These are phyloP conservation scores for Amblyornis subalaris DNA, from an alignment of 2,113 vertebrate genomes.

Conservation along the genomic window DNA sequence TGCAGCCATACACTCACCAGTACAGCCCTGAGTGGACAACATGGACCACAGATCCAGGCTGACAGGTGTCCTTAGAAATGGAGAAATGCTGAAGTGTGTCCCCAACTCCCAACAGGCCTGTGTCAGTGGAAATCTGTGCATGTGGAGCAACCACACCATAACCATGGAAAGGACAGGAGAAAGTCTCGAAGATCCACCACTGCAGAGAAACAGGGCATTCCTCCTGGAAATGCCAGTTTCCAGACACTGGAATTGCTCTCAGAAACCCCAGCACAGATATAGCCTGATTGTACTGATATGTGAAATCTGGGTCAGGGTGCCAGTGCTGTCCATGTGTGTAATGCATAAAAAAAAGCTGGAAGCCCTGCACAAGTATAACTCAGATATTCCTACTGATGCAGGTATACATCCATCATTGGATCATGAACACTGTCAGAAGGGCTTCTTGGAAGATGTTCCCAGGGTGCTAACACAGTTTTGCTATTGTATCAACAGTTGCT, in stretches of 20 bases:
- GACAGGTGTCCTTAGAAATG: not conserved
- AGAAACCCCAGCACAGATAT: not conserved
- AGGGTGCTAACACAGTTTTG: not conserved
- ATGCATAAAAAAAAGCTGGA: not conserved
- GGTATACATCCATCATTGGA: not conserved
- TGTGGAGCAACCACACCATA: not conserved
- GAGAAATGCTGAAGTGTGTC: not conserved
- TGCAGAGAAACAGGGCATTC: not conserved
- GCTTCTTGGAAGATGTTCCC: not conserved
- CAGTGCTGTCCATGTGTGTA: fast-evolving
- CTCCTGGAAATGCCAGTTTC: not conserved
- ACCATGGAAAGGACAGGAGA: not conserved
- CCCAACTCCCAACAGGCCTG: fast-evolving
- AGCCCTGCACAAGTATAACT: fast-evolving
- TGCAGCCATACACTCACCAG: not conserved
- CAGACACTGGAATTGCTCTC: not conserved
- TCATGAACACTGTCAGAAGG: not conserved
- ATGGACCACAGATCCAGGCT: not conserved
- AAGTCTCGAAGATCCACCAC: not conserved
- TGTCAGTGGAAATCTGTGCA: not conserved
- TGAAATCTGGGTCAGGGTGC: not conserved
- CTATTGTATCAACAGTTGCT: not conserved
- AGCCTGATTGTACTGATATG: not conserved
- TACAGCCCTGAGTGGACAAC: not conserved
- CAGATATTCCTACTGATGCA: not conserved